Conservation (phyloP, 2,888 invertebrate species). For the Drosophila mulleri region DNA sequence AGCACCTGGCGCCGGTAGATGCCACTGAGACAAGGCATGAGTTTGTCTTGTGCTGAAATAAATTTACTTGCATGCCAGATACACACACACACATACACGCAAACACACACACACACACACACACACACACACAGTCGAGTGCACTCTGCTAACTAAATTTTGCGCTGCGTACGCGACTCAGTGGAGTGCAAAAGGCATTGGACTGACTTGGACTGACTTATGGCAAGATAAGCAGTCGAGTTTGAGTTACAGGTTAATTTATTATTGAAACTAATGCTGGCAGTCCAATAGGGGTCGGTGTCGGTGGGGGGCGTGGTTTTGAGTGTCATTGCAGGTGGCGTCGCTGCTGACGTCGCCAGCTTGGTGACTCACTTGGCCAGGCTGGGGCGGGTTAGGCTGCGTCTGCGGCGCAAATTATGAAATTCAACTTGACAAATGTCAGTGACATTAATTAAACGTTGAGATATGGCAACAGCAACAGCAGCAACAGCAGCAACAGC, state of each 20-base stretch:
- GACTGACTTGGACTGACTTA: conserved; percentile 64
- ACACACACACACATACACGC: no score
- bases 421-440: conserved; percentile 74
- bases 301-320: neutral
- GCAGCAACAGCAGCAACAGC: neutral
- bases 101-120: conserved; percentile 10
- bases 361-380: conserved; percentile 25
- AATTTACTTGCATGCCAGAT: conserved; percentile 62
- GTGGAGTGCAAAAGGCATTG: conserved; percentile 63
- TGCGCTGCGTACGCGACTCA: conserved; percentile 56
- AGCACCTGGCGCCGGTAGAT: conserved; percentile 48
- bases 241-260: conserved; percentile 73
- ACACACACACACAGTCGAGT: conserved; percentile 31
- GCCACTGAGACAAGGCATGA: conserved; percentile 51
- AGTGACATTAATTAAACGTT: conserved; percentile 75
- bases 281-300: conserved; percentile 33
- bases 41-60: conserved; percentile 56
- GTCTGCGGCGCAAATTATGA: conserved; percentile 67
- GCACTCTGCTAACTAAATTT: conserved; percentile 54
- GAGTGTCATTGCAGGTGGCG: conserved; percentile 43
- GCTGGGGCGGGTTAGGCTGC: conserved; percentile 16
- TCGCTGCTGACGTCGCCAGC: conserved; percentile 37
- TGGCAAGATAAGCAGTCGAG: conserved; percentile 60
- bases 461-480: conserved; percentile 52
- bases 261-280: conserved; percentile 77